Percentiles rank a stretch among this genome's conserved stretches.
Evolutionary conservation across 1,140 invertebrate genomes (phyloP).

Genomic region (Euura lappo): DNA sequence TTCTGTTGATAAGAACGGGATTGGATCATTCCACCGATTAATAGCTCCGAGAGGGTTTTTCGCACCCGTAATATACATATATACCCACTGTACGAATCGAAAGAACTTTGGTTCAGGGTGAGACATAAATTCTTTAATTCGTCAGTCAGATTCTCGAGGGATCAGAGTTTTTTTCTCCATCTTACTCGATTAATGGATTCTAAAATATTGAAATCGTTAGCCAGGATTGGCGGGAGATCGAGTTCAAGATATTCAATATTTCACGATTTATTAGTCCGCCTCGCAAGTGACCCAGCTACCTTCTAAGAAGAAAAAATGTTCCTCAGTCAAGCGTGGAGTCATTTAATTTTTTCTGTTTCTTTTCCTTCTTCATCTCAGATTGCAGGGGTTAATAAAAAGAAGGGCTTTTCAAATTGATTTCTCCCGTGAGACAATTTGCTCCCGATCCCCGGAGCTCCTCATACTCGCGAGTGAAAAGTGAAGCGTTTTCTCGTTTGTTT

Average conservation of each 20-base stretch:
- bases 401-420: background rate
- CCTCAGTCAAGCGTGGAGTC: background rate
- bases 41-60: background rate
- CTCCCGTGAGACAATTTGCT: background rate
- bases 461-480: conserved; percentile 46
- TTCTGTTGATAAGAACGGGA: background rate
- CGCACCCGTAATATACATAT: too few species aligned
- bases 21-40: background rate
- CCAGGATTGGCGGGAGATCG: background rate
- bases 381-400: background rate
- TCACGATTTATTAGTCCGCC: background rate
- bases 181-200: background rate
- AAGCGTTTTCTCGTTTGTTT: conserved; percentile 31
- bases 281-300: background rate
- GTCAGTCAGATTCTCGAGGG: background rate
- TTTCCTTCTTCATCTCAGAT: background rate
- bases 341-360: background rate
- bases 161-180: background rate
- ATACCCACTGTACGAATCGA: background rate
- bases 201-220: conserved; percentile 6
- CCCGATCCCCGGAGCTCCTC: background rate
- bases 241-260: background rate
- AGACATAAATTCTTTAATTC: conserved; percentile 2
- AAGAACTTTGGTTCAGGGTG: background rate
- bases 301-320: background rate